Evolutionary conservation across 2,797 vertebrate genomes (phyloP), one percentile per base, ranked within the genome.

Genomic region (Furcifer pardalis): DNA sequence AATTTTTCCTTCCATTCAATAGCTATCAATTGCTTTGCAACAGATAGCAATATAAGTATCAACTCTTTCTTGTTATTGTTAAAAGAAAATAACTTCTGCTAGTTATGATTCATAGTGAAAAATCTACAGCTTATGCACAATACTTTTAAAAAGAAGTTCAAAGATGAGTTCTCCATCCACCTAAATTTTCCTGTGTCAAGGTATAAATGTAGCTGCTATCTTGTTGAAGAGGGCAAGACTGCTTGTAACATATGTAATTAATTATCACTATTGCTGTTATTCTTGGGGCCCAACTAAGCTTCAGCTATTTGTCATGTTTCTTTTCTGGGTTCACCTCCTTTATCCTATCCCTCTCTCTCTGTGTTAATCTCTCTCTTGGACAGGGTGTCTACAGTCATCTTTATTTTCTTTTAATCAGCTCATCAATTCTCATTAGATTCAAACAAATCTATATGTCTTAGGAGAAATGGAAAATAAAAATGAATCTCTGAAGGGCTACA

Each of bases 401-500:
- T 60, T 74, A 74, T 74, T 90, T 72, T 84, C 90, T 90, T 10
- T 19, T 76, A 83, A 86, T 7, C 0, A 87, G 0, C 0, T 88
- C 13, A 81, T 88, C 35, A 77, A 2, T 88, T 90, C 37, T 10
- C 2, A 60, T 84, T 66, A 56, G 4, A 27, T 32, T 69, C 7
- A 85, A 27, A 30, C 10, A 90, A 88, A 86, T 86, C 21, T 84
- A 23, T 80, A 8, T 81, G 42, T 73, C 85, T 80, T 44, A 88
- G n/a, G 8, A 42, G 52, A 25, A 89, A 88, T 85, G 68, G 4
- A 63, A 2, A 81, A 66, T 21, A 83, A 23, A 82, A 59, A 79
- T 65, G 17, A 69, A 0, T 79, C 88, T 78, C 88, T 76, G 4
- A 74, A 0, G 3, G 63, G 32, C 82, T 75, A 30, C 7, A 46